phyloP scores from a whole-genome alignment of 2,113 vertebrate genomes.

The Bufo bufo region DNA sequence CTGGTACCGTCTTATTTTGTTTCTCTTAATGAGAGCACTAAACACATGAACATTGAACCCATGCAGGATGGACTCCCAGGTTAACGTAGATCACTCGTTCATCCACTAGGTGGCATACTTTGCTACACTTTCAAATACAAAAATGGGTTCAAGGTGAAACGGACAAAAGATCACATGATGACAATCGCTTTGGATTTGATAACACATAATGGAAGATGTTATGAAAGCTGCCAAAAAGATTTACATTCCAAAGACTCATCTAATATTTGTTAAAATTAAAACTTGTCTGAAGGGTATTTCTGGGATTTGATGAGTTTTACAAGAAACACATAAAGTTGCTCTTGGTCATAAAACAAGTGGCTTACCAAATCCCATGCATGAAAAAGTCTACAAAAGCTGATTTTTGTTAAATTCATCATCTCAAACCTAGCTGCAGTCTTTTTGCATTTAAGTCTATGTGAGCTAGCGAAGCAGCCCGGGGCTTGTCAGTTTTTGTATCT shows the following conservation, averaged over 20 bases:
- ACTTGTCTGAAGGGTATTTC: not conserved
- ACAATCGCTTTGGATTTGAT: slow-evolving; percentile 3
- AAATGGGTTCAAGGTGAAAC: not conserved
- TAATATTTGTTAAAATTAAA: not conserved
- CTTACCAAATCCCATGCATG: not conserved
- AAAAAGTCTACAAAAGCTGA: not conserved
- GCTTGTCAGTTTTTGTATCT: too few relatives aligned
- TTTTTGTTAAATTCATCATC: too few relatives aligned
- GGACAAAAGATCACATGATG: slow-evolving; percentile 2
- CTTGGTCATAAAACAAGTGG: not conserved
- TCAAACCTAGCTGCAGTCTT: too few relatives aligned
- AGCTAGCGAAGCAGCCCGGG: too few relatives aligned
- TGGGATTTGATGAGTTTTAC: not conserved
- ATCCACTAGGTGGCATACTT: slow-evolving; percentile 44
- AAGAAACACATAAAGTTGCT: not conserved
- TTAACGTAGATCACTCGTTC: not conserved
- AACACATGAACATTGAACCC: not conserved
- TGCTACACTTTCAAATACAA: slow-evolving; percentile 16
- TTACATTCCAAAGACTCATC: not conserved
- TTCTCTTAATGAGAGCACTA: too few relatives aligned
- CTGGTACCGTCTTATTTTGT: too few relatives aligned
- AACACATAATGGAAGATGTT: not conserved
- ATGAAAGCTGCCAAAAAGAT: not conserved
- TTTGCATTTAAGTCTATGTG: too few relatives aligned
- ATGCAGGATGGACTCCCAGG: not conserved